phyloP scores from a whole-genome alignment of 2,888 invertebrate genomes.

The Leptopilina drosophilae region DNA sequence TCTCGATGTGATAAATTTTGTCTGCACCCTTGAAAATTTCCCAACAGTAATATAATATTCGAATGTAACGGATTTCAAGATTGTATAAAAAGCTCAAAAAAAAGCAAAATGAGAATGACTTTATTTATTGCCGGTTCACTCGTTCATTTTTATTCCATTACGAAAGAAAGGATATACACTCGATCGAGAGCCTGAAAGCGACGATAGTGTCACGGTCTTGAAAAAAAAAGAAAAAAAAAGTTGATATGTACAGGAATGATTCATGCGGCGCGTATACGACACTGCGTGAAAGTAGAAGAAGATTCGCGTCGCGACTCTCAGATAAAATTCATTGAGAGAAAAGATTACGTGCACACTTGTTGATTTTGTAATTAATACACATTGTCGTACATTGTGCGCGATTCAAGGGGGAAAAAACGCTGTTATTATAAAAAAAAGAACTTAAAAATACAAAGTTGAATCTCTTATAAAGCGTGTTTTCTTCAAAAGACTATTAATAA shows the following conservation, averaged over 20 bases:
- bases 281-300: background rate
- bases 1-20: no score
- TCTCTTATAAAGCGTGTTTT: no score
- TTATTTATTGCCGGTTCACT: slow-evolving; percentile 27
- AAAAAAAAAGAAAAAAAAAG: slow-evolving; percentile 12
- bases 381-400: background rate
- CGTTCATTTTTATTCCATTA: slow-evolving; percentile 30
- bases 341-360: slow-evolving; percentile 18
- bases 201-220: slow-evolving; percentile 34
- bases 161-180: slow-evolving; percentile 17
- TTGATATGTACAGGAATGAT: slow-evolving; percentile 37
- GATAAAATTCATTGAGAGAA: slow-evolving; percentile 39
- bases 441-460: no score
- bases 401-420: background rate
- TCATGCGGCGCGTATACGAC: slow-evolving; percentile 22
- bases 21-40: no score
- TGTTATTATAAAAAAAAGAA: no score
- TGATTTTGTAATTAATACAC: slow-evolving; percentile 12
- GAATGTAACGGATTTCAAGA: slow-evolving; percentile 13
- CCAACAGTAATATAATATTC: background rate
- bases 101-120: background rate
- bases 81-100: background rate
- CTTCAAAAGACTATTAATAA: no score
- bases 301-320: slow-evolving; percentile 12
- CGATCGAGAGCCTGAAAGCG: slow-evolving; percentile 25